Evolutionary conservation across 1,140 invertebrate genomes (phyloP), one percentile per base, ranked within the genome.

Genomic region (Brachionus rubens): DNA sequence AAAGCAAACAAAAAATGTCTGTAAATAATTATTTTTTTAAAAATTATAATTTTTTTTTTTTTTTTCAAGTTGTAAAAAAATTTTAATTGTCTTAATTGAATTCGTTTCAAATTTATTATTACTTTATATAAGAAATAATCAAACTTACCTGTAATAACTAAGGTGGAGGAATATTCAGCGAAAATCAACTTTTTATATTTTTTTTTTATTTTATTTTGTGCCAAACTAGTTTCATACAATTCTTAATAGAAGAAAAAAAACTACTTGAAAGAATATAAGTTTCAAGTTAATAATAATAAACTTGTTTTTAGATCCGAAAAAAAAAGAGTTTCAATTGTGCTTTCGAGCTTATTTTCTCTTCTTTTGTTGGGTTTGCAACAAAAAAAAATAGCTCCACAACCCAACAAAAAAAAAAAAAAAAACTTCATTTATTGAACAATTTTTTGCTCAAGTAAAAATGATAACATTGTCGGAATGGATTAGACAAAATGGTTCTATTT

Each of bases 131-230:
- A 36, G 14, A 59, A 33, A 33, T 40, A 36, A 59, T 7, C 14
- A 59, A 59, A 36, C 4, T 59, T 33, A 59, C 54, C 54, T 59
- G 54, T 59, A 59, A 59, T 59, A 59, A 7, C 54, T 59, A 33
- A 59, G 54, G 54, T 59, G 54, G 28, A 59, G 28, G 54, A 14
- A 33, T 59, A 59, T 59, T 59, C 54, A 59, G 28, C 54, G 28
- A 59, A 33, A 33, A 59, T 59, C 26, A 59, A 33, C 30, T 36
- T 59, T 52, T 52, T 19, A 24, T 52, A 9, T 36, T 36, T 36
- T 36, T 36, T 36, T 36, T 36, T 36, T 36, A 36, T 36, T 36
- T 36, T 36, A 5, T 5, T 36, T 36, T 36, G 3, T 9, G 33
- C 33, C 9, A 36, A 5, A 36, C 33, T 36, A 36, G 33, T 36